A percentile compares a stretch with the other conserved stretches of the same genome.
Conservation (phyloP, 2,797 vertebrate genomes). For the Lutra lutra region DNA sequence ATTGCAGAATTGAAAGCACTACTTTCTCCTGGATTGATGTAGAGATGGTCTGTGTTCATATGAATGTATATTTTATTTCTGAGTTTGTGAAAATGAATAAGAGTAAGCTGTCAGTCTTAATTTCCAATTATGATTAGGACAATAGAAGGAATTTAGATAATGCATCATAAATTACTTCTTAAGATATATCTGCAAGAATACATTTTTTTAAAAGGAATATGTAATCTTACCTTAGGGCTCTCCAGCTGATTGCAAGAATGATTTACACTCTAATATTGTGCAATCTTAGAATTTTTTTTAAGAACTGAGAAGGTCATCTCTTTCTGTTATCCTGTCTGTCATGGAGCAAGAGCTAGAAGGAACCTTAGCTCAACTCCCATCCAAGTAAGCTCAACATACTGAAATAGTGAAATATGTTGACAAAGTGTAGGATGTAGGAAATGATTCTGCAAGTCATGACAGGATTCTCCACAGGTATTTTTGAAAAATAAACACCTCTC, state of each 20-base stretch:
- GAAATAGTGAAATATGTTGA: neutral
- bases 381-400: neutral
- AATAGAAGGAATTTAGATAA: neutral
- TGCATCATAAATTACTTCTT: neutral
- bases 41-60: neutral
- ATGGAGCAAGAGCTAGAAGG: neutral
- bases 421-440: neutral
- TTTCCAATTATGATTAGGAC: neutral
- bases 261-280: neutral
- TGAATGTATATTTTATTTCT: neutral
- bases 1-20: neutral
- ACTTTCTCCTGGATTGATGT: neutral
- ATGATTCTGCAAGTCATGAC: neutral
- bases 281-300: neutral
- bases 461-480: neutral
- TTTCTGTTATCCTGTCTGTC: neutral
- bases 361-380: neutral
- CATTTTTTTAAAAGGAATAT: slow-evolving; percentile 11
- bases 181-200: neutral
- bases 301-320: neutral
- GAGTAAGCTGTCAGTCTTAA: neutral
- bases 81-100: neutral
- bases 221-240: neutral
- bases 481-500: neutral
- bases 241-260: neutral